These are phyloP conservation scores for Chaitophorus viminalis DNA, from an alignment of 2,888 invertebrate species.

Conservation along the genomic window DNA sequence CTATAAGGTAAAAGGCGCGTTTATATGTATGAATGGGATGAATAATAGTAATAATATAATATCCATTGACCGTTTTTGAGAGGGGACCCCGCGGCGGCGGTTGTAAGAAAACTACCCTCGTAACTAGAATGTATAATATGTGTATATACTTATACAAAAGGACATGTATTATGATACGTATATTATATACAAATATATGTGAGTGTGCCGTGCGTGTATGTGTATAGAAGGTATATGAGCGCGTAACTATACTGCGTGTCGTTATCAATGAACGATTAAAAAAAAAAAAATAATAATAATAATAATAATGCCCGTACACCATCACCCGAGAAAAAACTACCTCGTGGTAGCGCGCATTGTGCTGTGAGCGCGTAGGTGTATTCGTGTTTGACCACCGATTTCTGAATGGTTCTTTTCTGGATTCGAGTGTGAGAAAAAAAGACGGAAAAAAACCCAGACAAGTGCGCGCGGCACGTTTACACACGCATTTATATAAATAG, in stretches of 20 bases:
- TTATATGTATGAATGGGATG: constrained; percentile 1
- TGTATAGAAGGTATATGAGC: neutral
- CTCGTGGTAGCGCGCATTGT: neutral
- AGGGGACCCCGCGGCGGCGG: constrained; percentile 18
- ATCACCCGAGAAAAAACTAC: neutral
- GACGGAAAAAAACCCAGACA: constrained; percentile 1
- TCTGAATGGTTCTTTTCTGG: neutral
- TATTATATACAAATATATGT: neutral
- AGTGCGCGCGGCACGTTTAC: constrained; percentile 38
- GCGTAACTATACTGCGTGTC: neutral
- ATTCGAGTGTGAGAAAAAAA: constrained; percentile 1
- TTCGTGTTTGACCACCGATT: neutral
- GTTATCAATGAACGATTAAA: constrained; percentile 52
- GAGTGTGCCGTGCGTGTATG: neutral
- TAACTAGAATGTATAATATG: neutral
- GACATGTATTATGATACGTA: neutral
- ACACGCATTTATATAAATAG: neutral
- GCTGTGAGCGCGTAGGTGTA: neutral
- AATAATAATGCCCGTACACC: neutral
- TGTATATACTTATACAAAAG: neutral
- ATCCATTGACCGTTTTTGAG: constrained; percentile 29
- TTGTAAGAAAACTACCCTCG: constrained; percentile 50
- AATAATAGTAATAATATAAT: constrained; percentile 12
- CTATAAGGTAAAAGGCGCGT: neutral
- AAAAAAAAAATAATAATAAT: neutral